Base-by-base conservation (phyloP, 2,888 invertebrate species). In the Lissocephala sabroskyi region DNA sequence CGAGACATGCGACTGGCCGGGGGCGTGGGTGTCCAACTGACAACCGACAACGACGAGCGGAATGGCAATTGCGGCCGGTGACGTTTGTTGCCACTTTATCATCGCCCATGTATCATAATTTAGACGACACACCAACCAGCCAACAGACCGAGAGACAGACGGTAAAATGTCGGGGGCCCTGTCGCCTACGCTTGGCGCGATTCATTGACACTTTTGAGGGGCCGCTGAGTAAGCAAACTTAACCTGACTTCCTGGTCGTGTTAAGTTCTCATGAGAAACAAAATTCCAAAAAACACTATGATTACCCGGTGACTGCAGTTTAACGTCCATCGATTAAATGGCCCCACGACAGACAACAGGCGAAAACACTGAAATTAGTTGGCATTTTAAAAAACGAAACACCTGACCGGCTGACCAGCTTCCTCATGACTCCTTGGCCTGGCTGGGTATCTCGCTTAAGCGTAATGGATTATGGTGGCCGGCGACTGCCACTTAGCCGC, bases 371-470 rank as follows among this genome's bases (percentile, higher is more conserved):
- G 58, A 71, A 78, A 74, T 74, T 74, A 74, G 68, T 76, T 74
- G 65, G 70, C 76, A 76, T 76, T 70, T 79, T 74, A 74, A 35
- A n/a, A 75, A 74, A 76, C 79, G 77, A 76, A 23, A 59, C 73
- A 74, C 74, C 79, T 75, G 79, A 76, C 61, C 7, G 23, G 3
- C 23, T 23, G 23, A 7, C 23, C 7, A 23, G 23, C 7, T 23
- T 23, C 23, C n/a, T n/a, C n/a, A n/a, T n/a, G n/a, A n/a, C n/a
- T n/a, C n/a, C n/a, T n/a, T n/a, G n/a, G n/a, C n/a, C n/a, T n/a
- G n/a, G n/a, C n/a, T n/a, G 30, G 30, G 30, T 13, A 35, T 16
- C 55, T 75, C 59, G 62, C 57, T 62, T 65, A 54, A 61, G 65
- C 53, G 53, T 36, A 68, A 42, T 74, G 77, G 68, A 77, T 77